A percentile compares a stretch with the other conserved stretches of the same genome.
Evolutionary conservation across 2,113 vertebrate genomes (phyloP).

Genomic region (Melanostigma gelatinosum): DNA sequence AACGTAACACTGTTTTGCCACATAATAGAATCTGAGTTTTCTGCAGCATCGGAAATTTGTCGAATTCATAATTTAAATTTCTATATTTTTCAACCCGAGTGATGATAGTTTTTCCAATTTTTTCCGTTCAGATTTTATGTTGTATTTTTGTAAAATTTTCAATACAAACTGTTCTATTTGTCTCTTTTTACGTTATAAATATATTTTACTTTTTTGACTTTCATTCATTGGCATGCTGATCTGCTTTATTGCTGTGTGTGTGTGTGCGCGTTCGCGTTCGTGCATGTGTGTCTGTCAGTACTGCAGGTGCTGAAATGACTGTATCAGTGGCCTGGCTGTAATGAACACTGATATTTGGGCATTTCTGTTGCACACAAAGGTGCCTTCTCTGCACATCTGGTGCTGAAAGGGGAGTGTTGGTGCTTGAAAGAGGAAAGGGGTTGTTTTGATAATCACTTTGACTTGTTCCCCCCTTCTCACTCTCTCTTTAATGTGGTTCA

Average conservation of each 20-base stretch:
- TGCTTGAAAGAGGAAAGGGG: constrained; percentile 71
- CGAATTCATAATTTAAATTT: not conserved
- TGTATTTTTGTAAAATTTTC: not conserved
- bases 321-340: constrained; percentile 65
- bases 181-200: constrained; percentile 2
- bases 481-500: constrained; percentile 77
- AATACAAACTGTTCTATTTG: not conserved
- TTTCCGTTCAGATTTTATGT: not conserved
- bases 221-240: constrained; percentile 8
- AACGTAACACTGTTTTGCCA: not conserved
- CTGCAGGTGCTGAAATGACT: constrained; percentile 74
- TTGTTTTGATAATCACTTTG: constrained; percentile 81
- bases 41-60: constrained; percentile 10
- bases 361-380: constrained; percentile 60
- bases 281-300: constrained; percentile 6
- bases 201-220: not conserved
- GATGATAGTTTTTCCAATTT: not conserved
- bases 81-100: not conserved
- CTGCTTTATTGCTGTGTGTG: constrained; percentile 1
- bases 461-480: constrained; percentile 79
- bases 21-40: constrained; percentile 16
- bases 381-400: constrained; percentile 76
- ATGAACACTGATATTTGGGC: constrained; percentile 71
- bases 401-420: constrained; percentile 67
- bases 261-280: not conserved